phyloP scores from a whole-genome alignment of 1,140 invertebrate species.

The Monochamus saltuarius region DNA sequence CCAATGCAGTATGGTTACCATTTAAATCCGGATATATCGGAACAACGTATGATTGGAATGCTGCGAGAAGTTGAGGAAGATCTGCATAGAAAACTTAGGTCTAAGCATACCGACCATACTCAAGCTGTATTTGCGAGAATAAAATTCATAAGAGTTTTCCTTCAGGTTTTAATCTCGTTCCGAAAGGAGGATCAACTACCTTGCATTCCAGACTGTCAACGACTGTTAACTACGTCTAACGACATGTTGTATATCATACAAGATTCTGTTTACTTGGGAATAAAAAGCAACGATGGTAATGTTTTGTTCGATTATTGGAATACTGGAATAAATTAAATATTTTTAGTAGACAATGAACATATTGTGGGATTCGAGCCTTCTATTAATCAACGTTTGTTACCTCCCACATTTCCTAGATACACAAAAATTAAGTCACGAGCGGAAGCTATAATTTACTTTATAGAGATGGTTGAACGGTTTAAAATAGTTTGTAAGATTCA shows the following conservation, averaged over 20 bases:
- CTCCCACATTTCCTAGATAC: conserved; percentile 97
- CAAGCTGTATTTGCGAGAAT: conserved; percentile 77
- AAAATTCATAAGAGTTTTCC: conserved; percentile 82
- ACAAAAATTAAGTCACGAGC: conserved; percentile 85
- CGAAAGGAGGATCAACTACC: conserved; percentile 59
- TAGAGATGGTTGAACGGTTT: conserved; percentile 76
- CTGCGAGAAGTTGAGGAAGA: conserved; percentile 92
- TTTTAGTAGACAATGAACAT: conserved; percentile 40
- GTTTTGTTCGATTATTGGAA: too few species aligned
- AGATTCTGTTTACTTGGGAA: conserved; percentile 73
- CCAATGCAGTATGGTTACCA: conserved; percentile 90
- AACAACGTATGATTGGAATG: conserved; percentile 77
- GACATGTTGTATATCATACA: conserved; percentile 81
- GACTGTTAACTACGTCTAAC: conserved; percentile 66
- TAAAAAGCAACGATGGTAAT: conserved; percentile 58
- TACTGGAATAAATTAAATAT: neutral
- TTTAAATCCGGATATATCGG: conserved; percentile 76
- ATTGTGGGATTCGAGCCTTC: conserved; percentile 90
- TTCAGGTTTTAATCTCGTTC: conserved; percentile 73
- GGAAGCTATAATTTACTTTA: conserved; percentile 84
- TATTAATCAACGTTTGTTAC: conserved; percentile 90
- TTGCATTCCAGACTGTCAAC: conserved; percentile 63
- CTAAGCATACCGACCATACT: conserved; percentile 57
- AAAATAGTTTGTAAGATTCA: conserved; percentile 82
- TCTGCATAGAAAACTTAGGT: conserved; percentile 71